Conservation (phyloP, 2,113 vertebrate genomes). For the Petroica traversi region DNA sequence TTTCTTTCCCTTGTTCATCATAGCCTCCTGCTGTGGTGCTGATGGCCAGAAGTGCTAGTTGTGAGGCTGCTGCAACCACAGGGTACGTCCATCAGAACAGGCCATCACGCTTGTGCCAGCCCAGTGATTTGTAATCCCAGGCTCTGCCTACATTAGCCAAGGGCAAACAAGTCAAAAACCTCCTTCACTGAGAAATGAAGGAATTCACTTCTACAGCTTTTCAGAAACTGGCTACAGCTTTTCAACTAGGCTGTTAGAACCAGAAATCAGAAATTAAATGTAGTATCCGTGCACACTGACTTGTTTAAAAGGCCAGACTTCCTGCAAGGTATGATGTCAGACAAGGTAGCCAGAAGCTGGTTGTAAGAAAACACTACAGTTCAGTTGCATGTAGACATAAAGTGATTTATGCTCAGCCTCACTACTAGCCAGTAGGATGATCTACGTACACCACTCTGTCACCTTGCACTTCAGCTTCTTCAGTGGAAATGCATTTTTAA, state of each 20-base stretch:
- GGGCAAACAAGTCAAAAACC: conserved; percentile 27
- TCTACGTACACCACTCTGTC: background rate
- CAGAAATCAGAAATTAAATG: background rate
- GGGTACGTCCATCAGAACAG: background rate
- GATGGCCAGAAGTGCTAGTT: conserved; percentile 33
- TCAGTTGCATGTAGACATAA: background rate
- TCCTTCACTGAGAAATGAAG: background rate
- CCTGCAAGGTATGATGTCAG: background rate
- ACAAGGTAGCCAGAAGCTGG: background rate
- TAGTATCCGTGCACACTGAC: background rate
- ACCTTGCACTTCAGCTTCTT: background rate
- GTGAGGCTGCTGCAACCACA: background rate
- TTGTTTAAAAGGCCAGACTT: background rate
- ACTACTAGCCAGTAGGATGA: background rate
- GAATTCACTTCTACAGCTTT: background rate
- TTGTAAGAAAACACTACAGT: background rate
- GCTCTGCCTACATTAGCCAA: conserved; percentile 4
- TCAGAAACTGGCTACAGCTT: background rate
- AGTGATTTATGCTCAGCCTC: background rate
- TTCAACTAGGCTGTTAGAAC: background rate
- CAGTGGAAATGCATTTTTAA: background rate
- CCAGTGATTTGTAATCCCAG: background rate
- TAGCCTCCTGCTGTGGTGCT: conserved; percentile 31
- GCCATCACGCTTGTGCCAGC: background rate
- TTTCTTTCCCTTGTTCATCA: background rate